Percentiles rank a stretch among this genome's conserved stretches.
Evolutionary conservation across 2,888 invertebrate genomes (phyloP).

Genomic region (Esperia sulphurella): DNA sequence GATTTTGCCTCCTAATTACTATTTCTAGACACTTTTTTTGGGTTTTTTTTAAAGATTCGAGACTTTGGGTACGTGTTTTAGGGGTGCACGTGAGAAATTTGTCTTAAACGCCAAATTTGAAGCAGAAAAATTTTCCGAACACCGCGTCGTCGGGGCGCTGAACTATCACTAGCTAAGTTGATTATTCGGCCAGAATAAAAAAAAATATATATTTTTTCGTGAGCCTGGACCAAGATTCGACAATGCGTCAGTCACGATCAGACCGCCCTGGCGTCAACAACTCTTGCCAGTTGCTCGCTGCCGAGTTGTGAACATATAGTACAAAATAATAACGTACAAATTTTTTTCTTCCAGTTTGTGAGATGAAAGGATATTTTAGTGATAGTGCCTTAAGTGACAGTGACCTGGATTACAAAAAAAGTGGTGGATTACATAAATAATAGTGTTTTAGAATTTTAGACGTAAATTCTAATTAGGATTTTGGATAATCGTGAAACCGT

Average conservation of each 20-base stretch:
- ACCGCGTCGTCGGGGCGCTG: constrained; percentile 50
- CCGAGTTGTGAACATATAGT: constrained; percentile 71
- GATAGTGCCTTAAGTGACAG: constrained; percentile 64
- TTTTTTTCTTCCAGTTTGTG: constrained; percentile 54
- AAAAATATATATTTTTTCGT: constrained; percentile 75
- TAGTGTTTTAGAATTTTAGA: constrained; percentile 12
- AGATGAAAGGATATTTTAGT: constrained; percentile 60
- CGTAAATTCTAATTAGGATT: constrained; percentile 51
- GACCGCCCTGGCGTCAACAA: constrained; percentile 65
- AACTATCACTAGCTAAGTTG: constrained; percentile 75
- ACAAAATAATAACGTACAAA: constrained; percentile 72
- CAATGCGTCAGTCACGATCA: constrained; percentile 72
- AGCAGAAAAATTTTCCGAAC: constrained; percentile 23
- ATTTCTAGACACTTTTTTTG: constrained; percentile 36
- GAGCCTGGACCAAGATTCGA: constrained; percentile 69
- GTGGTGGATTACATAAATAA: neutral
- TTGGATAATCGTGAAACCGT: constrained; percentile 47
- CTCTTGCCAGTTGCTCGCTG: constrained; percentile 42
- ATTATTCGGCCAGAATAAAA: constrained; percentile 72
- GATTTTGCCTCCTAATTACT: constrained; percentile 63
- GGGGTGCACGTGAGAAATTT: constrained; percentile 22
- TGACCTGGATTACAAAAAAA: constrained; percentile 39
- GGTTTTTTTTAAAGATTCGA: constrained; percentile 23
- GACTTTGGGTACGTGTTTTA: constrained; percentile 20
- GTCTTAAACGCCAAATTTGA: constrained; percentile 35